phyloP scores from a whole-genome alignment of 1,140 invertebrate species.

The Drosophila parabipectinata region DNA sequence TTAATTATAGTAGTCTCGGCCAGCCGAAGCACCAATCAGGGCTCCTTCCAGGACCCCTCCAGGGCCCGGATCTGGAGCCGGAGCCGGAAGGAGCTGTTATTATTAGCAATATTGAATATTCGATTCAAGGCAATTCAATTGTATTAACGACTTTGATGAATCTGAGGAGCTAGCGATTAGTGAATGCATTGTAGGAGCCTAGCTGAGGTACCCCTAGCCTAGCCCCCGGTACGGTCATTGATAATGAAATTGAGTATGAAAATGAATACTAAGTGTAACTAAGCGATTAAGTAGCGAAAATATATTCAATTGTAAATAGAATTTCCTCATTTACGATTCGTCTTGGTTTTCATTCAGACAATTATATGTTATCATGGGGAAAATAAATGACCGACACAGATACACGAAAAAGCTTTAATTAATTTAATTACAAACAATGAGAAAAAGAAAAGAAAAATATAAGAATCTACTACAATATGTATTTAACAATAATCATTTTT shows the following conservation, averaged over 20 bases:
- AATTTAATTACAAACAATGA: slow-evolving; percentile 75
- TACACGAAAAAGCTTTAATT: slow-evolving; percentile 77
- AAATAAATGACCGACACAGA: slow-evolving; percentile 32
- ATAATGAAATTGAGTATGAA: slow-evolving; percentile 30
- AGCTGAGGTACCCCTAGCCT: slow-evolving; percentile 45
- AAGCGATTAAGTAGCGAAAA: slow-evolving; percentile 55
- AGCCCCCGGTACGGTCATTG: slow-evolving; percentile 34
- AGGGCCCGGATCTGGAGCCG: neutral
- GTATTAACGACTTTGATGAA: slow-evolving; percentile 72
- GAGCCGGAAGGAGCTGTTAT: slow-evolving; percentile 27
- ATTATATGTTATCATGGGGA: slow-evolving; percentile 27
- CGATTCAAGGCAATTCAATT: slow-evolving; percentile 72
- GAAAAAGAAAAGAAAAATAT: slow-evolving; percentile 14
- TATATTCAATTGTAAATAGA: slow-evolving; percentile 78
- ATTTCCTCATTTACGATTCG: slow-evolving; percentile 42
- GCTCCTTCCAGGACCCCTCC: neutral
- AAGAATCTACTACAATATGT: slow-evolving; percentile 46
- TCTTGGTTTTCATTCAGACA: slow-evolving; percentile 29
- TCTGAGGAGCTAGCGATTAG: slow-evolving; percentile 36
- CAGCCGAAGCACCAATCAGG: slow-evolving; percentile 53
- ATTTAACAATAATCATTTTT: slow-evolving; percentile 68
- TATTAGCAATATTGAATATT: slow-evolving; percentile 68
- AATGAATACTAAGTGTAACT: slow-evolving; percentile 62
- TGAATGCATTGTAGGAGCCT: slow-evolving; percentile 65
- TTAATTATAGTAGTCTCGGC: slow-evolving; percentile 52